These are phyloP conservation scores for Petaurus breviceps DNA, from an alignment of 2,113 vertebrate species.

Conservation along the genomic window DNA sequence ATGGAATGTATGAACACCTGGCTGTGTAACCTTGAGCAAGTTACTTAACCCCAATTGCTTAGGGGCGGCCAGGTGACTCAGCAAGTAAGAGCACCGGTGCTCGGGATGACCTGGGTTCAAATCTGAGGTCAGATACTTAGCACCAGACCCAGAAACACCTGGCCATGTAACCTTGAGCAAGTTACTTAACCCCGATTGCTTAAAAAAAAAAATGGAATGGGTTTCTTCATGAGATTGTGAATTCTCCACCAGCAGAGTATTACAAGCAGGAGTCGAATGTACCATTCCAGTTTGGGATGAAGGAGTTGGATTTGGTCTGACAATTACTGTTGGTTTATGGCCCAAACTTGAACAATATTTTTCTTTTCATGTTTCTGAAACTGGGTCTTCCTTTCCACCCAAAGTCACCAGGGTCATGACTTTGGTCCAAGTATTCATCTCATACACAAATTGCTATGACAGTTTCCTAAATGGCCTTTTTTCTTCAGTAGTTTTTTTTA, in stretches of 20 bases:
- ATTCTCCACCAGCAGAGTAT: not conserved
- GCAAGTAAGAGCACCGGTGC: no score
- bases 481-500: not conserved
- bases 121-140: no score
- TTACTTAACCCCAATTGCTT: no score
- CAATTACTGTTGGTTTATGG: not conserved
- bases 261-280: not conserved
- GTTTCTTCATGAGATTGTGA: not conserved
- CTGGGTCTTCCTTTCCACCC: not conserved
- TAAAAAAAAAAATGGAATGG: no score
- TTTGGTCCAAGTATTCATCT: not conserved
- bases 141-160: no score
- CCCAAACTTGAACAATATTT: not conserved
- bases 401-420: not conserved
- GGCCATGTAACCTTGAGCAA: no score
- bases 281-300: not conserved
- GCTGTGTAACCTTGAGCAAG: no score
- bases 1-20: no score
- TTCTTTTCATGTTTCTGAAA: not conserved
- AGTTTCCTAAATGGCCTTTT: not conserved
- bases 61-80: no score
- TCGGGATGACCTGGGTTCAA: no score
- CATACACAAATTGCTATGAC: not conserved
- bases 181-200: no score
- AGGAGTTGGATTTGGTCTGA: not conserved